Evolutionary conservation across 2,797 vertebrate genomes (phyloP).

Genomic region (Ptychobarbus kaznakovi): DNA sequence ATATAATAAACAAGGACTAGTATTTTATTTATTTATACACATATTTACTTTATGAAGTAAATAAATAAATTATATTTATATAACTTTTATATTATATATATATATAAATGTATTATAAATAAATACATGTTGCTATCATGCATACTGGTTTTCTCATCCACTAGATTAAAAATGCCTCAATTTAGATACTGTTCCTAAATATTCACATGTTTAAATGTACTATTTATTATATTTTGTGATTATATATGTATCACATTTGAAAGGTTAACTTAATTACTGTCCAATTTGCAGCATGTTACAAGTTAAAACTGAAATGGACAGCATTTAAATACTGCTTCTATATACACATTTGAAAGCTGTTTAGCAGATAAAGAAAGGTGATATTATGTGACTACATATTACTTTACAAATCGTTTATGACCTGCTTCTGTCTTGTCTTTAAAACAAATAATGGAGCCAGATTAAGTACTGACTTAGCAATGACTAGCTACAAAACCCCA

Average conservation of each 20-base stretch:
- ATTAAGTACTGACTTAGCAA: neutral
- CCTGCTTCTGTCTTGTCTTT: neutral
- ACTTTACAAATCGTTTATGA: neutral
- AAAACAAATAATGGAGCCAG: neutral
- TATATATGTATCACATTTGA: neutral
- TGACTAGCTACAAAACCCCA: neutral
- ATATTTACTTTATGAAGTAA: too few species aligned
- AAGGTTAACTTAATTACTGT: neutral
- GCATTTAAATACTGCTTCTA: neutral
- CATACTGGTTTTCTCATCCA: neutral
- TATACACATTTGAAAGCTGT: neutral
- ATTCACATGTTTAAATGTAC: neutral
- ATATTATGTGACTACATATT: neutral
- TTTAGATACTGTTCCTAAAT: neutral
- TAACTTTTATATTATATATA: too few species aligned
- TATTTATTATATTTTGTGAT: slow-evolving; percentile 5
- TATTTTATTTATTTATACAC: too few species aligned
- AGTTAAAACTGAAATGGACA: neutral
- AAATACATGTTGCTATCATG: neutral
- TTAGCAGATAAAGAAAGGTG: neutral
- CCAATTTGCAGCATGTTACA: neutral
- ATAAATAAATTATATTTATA: too few species aligned
- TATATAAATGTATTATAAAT: neutral
- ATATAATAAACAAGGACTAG: too few species aligned
- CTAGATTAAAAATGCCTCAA: too few species aligned